These are phyloP conservation scores for Lithosia quadra DNA, from an alignment of 2,888 invertebrate species.

Conservation along the genomic window DNA sequence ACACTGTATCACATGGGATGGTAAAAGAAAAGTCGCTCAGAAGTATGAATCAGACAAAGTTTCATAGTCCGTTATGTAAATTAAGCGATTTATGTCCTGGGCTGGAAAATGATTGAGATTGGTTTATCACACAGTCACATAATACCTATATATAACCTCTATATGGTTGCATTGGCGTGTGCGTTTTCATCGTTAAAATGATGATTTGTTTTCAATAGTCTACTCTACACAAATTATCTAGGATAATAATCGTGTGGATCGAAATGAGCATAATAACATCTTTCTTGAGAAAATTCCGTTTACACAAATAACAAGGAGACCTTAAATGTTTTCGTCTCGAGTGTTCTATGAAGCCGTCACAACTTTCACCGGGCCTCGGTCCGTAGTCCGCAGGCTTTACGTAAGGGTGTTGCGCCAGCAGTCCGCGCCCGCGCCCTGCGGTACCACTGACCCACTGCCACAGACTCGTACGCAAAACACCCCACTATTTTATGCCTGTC, in stretches of 20 bases:
- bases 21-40: too few relatives aligned
- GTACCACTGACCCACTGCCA: slow-evolving; percentile 85
- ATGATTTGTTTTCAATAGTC: too few relatives aligned
- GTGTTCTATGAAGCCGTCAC: slow-evolving; percentile 69
- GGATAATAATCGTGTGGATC: background rate
- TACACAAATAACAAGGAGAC: slow-evolving; percentile 45
- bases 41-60: background rate
- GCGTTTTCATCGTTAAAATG: too few relatives aligned
- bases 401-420: slow-evolving; percentile 85
- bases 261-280: background rate
- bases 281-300: slow-evolving; percentile 29
- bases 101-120: background rate
- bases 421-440: slow-evolving; percentile 77
- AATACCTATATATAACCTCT: too few relatives aligned
- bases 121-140: background rate
- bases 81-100: background rate
- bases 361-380: slow-evolving; percentile 78
- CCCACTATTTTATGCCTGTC: slow-evolving; percentile 67
- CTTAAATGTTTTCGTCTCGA: slow-evolving; percentile 63
- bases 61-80: too few relatives aligned
- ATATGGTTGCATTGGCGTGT: too few relatives aligned
- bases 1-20: too few relatives aligned
- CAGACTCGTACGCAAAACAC: slow-evolving; percentile 64
- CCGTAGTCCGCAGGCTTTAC: slow-evolving; percentile 75
- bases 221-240: background rate